Evolutionary conservation across 2,113 vertebrate species (phyloP).

Genomic region (Albula glossodonta): DNA sequence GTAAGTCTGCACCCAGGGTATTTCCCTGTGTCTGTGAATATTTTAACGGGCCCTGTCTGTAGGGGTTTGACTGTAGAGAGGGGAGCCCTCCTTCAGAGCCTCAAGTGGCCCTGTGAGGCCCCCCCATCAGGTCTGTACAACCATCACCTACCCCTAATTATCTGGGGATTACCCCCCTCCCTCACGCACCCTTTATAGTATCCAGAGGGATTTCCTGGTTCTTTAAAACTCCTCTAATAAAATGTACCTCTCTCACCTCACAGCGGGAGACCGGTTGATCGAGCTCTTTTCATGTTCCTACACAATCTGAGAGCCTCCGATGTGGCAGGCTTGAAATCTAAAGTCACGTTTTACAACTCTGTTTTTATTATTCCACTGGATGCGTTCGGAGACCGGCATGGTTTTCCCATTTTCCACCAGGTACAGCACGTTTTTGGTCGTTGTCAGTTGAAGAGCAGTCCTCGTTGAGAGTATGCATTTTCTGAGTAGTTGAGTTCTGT

Average conservation of each 20-base stretch:
- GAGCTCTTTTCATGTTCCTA: conserved; percentile 19
- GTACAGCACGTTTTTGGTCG: background rate
- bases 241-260: conserved; percentile 46
- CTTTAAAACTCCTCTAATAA: conserved; percentile 49
- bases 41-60: background rate
- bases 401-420: background rate
- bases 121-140: conserved; percentile 36
- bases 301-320: conserved; percentile 16
- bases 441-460: background rate
- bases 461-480: background rate
- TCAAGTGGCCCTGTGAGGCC: background rate
- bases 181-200: conserved; percentile 55
- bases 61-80: conserved; percentile 34
- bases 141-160: conserved; percentile 60
- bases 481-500: background rate
- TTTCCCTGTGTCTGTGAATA: background rate
- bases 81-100: conserved; percentile 5
- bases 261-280: conserved; percentile 50
- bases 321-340: conserved; percentile 14
- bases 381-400: background rate
- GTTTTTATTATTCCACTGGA: background rate
- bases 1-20: background rate
- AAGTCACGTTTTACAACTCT: conserved; percentile 16
- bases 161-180: conserved; percentile 58
- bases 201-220: conserved; percentile 53